Evolutionary conservation across 2,888 invertebrate species (phyloP).

Genomic region (Heliothis peltigera): DNA sequence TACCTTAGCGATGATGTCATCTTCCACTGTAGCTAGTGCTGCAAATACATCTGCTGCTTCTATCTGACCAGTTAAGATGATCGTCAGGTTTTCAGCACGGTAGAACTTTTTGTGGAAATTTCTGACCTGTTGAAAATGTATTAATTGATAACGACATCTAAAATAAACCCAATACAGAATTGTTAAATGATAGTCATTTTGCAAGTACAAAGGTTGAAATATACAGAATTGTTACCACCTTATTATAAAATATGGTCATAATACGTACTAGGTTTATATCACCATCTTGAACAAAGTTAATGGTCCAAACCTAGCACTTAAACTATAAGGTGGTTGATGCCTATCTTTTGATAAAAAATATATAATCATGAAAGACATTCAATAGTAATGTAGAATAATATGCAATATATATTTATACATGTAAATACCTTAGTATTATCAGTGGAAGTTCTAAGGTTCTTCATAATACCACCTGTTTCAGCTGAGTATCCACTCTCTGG

Average conservation of each 20-base stretch:
- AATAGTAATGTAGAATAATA: no score
- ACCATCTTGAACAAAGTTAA: no score
- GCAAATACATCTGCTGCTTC: conserved; percentile 93
- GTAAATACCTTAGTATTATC: conserved; percentile 66
- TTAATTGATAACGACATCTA: background rate
- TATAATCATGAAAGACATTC: no score
- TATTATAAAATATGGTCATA: no score
- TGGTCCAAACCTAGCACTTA: no score
- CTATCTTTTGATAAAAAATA: no score
- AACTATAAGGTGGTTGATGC: no score
- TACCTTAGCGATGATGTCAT: conserved; percentile 93
- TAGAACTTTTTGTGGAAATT: conserved; percentile 96
- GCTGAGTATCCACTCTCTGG: conserved; percentile 95
- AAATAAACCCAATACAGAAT: no score
- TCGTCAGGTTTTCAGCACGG: conserved; percentile 95
- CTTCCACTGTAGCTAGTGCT: conserved; percentile 92
- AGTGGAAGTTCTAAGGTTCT: conserved; percentile 95
- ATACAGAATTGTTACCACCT: no score
- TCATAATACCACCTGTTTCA: conserved; percentile 95
- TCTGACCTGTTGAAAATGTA: conserved; percentile 90
- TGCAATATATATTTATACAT: background rate
- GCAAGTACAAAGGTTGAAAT: no score
- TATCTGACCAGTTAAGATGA: conserved; percentile 95
- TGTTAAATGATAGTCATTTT: no score
- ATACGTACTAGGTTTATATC: no score